These are phyloP conservation scores for Pseudoatta argentina DNA, from an alignment of 1,140 invertebrate species.

Conservation along the genomic window DNA sequence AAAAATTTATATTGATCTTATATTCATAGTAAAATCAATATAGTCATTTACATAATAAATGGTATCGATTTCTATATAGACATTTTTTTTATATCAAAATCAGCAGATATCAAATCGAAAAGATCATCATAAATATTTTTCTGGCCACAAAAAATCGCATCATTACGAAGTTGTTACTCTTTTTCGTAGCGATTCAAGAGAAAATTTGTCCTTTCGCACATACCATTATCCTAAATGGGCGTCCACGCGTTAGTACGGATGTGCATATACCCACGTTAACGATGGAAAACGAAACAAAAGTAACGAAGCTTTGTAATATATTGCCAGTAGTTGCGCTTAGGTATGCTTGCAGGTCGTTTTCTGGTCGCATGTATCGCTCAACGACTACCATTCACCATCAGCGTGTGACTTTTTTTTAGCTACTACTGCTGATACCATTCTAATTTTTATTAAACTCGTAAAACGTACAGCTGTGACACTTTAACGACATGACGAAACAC, in stretches of 20 bases:
- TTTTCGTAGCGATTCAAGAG: slow-evolving; percentile 46
- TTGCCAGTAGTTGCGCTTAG: slow-evolving; percentile 68
- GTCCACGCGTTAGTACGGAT: background rate
- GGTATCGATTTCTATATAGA: background rate
- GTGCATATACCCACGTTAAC: slow-evolving; percentile 69
- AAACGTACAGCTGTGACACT: slow-evolving; percentile 63
- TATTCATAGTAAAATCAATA: background rate
- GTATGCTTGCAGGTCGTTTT: slow-evolving; percentile 49
- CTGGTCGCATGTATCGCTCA: slow-evolving; percentile 42
- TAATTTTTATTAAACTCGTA: slow-evolving; percentile 79
- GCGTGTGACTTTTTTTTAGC: background rate
- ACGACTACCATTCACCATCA: slow-evolving; percentile 27
- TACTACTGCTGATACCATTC: slow-evolving; percentile 36
- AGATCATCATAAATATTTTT: background rate
- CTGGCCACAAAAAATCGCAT: background rate
- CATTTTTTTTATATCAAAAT: background rate
- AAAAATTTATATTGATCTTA: background rate
- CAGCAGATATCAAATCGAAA: background rate
- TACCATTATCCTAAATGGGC: slow-evolving; percentile 38
- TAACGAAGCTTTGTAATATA: slow-evolving; percentile 76
- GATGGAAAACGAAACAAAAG: slow-evolving; percentile 75
- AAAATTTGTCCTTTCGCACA: slow-evolving; percentile 41
- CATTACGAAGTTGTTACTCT: slow-evolving; percentile 8
- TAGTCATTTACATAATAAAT: background rate
- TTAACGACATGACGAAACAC: slow-evolving; percentile 57